Evolutionary conservation across 2,113 vertebrate species (phyloP).

Genomic region (Percina caprodes): DNA sequence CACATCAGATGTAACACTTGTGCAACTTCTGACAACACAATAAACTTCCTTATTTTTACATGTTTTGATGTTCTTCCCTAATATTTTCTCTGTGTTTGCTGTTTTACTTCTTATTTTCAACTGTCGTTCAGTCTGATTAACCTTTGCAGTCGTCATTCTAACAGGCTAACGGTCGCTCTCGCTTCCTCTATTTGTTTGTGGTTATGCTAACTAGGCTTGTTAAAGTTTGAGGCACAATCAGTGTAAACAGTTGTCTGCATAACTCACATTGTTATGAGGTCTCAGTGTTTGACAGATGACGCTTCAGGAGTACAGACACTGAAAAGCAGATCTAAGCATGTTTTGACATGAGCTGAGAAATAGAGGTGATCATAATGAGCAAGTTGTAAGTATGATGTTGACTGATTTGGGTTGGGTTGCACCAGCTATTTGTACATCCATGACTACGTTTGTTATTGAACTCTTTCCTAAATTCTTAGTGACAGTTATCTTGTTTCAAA

Average conservation of each 20-base stretch:
- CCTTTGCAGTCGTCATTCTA: neutral
- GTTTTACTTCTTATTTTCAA: slow-evolving; percentile 35
- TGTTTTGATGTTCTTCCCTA: slow-evolving; percentile 2
- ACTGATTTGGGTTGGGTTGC: neutral
- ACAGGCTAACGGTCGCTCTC: neutral
- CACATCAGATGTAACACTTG: slow-evolving; percentile 27
- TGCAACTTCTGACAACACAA: slow-evolving; percentile 27
- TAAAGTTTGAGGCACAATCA: neutral
- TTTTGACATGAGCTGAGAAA: slow-evolving; percentile 19
- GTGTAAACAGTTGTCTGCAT: neutral
- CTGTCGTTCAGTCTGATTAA: neutral
- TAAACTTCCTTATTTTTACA: slow-evolving; percentile 27
- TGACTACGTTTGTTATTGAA: neutral
- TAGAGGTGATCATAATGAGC: neutral
- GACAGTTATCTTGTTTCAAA: neutral
- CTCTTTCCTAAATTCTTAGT: neutral
- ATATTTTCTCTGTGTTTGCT: slow-evolving; percentile 2
- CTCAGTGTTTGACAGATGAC: neutral
- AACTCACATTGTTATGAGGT: slow-evolving; percentile 13
- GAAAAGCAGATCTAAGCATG: neutral
- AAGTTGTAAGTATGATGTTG: neutral
- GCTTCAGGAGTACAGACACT: neutral
- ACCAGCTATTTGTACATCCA: neutral
- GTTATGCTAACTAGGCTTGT: neutral
- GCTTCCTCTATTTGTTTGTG: neutral